A percentile compares a stretch with the other conserved stretches of the same genome.
Evolutionary conservation across 2,113 vertebrate species (phyloP).

Genomic region (Triplophysa siluroides): DNA sequence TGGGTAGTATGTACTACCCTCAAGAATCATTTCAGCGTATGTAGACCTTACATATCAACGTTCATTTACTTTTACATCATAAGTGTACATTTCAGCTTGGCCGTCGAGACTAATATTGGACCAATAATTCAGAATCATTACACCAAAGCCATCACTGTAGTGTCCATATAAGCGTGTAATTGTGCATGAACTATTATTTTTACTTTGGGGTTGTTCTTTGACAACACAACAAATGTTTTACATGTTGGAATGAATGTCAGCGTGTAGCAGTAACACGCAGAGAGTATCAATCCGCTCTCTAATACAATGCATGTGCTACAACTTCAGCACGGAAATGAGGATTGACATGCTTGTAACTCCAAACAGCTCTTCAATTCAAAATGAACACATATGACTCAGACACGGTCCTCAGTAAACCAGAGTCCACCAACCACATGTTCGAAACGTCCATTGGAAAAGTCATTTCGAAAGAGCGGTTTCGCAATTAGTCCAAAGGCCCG

Average conservation of each 20-base stretch:
- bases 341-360: conserved; percentile 52
- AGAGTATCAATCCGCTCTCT: conserved; percentile 19
- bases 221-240: conserved; percentile 68
- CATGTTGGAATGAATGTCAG: conserved; percentile 60
- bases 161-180: background rate
- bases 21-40: too few species aligned
- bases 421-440: background rate
- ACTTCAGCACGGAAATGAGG: conserved; percentile 44
- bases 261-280: conserved; percentile 27
- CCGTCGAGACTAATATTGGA: background rate
- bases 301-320: conserved; percentile 44
- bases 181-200: conserved; percentile 61
- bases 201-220: conserved; percentile 4
- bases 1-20: too few species aligned
- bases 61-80: too few species aligned
- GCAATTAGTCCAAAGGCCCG: background rate
- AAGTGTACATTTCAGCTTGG: too few species aligned
- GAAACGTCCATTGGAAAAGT: background rate
- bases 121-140: too few species aligned
- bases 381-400: conserved; percentile 35
- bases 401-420: conserved; percentile 27
- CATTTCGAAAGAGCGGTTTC: background rate
- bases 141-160: background rate
- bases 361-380: conserved; percentile 46
- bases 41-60: too few species aligned